Conservation (phyloP, 2,888 invertebrate species). For the Heteromyza rotundicornis region DNA sequence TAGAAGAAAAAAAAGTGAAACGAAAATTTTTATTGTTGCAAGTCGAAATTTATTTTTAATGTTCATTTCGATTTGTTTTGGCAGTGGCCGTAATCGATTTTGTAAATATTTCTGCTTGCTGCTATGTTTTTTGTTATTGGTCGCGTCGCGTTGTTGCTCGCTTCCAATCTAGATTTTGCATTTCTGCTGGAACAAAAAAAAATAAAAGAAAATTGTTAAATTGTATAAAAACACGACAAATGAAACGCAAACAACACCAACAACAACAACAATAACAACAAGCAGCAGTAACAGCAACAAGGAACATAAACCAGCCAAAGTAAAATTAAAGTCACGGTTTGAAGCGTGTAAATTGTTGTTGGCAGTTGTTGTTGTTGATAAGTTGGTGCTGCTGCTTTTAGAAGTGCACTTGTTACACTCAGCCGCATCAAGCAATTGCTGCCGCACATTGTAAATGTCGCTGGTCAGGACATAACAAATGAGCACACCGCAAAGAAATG, state of each 20-base stretch:
- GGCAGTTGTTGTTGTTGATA: slow-evolving; percentile 18
- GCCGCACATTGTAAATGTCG: slow-evolving; percentile 32
- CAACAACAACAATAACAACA: neutral
- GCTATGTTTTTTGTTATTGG: neutral
- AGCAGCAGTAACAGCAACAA: slow-evolving; percentile 1
- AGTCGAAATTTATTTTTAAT: neutral
- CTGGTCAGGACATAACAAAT: slow-evolving; percentile 51
- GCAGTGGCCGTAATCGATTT: neutral
- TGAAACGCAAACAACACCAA: neutral
- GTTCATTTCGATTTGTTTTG: neutral
- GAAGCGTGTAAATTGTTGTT: slow-evolving; percentile 45
- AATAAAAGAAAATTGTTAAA: neutral
- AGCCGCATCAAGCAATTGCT: neutral
- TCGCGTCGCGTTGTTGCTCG: neutral
- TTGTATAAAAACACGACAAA: neutral
- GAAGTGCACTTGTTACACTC: slow-evolving; percentile 19
- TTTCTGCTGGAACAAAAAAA: neutral
- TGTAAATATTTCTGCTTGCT: too few species aligned
- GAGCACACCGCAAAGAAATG: slow-evolving; percentile 42
- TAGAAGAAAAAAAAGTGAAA: too few species aligned
- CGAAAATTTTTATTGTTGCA: too few species aligned
- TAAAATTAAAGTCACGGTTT: slow-evolving; percentile 57
- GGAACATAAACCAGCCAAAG: slow-evolving; percentile 23
- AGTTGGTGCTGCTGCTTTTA: slow-evolving; percentile 29
- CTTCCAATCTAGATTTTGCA: slow-evolving; percentile 1